A percentile compares a stretch with the other conserved stretches of the same genome.
These are phyloP conservation scores for Okapia johnstoni DNA, from an alignment of 2,113 vertebrate species.

Conservation along the genomic window DNA sequence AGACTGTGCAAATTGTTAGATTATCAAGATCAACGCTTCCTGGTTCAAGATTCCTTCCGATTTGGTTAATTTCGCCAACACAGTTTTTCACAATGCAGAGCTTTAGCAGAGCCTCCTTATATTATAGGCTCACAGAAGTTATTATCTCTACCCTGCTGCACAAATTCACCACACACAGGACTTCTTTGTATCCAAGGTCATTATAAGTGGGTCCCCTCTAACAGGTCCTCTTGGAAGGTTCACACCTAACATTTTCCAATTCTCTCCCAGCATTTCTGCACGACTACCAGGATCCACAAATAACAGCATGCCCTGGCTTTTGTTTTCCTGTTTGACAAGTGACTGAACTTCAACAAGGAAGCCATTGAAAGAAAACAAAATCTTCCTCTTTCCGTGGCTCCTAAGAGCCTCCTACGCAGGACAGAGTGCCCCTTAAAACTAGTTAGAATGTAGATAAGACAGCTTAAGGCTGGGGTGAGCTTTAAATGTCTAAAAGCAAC, in stretches of 20 bases:
- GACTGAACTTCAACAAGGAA: slow-evolving; percentile 62
- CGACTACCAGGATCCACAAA: slow-evolving; percentile 1
- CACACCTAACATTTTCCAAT: slow-evolving; percentile 20
- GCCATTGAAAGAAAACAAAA: slow-evolving; percentile 35
- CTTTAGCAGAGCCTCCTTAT: neutral
- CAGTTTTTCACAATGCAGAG: neutral
- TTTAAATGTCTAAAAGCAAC: slow-evolving; percentile 10
- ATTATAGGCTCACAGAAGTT: neutral
- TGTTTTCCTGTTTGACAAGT: slow-evolving; percentile 65
- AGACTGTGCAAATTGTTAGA: neutral
- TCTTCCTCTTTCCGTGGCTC: neutral
- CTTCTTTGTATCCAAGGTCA: slow-evolving; percentile 38
- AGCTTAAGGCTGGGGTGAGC: neutral
- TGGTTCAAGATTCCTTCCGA: neutral
- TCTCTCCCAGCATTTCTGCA: neutral
- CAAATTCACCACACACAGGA: slow-evolving; percentile 4
- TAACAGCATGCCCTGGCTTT: slow-evolving; percentile 32
- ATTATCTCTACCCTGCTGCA: slow-evolving; percentile 41
- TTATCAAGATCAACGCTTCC: neutral
- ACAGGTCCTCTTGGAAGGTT: slow-evolving; percentile 29
- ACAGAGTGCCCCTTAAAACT: neutral
- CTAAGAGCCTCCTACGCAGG: neutral
- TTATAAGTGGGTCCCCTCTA: slow-evolving; percentile 23
- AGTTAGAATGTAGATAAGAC: neutral
- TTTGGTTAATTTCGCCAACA: neutral